Conservation (phyloP, 2,888 invertebrate species). For the Lucinisca nassula region DNA sequence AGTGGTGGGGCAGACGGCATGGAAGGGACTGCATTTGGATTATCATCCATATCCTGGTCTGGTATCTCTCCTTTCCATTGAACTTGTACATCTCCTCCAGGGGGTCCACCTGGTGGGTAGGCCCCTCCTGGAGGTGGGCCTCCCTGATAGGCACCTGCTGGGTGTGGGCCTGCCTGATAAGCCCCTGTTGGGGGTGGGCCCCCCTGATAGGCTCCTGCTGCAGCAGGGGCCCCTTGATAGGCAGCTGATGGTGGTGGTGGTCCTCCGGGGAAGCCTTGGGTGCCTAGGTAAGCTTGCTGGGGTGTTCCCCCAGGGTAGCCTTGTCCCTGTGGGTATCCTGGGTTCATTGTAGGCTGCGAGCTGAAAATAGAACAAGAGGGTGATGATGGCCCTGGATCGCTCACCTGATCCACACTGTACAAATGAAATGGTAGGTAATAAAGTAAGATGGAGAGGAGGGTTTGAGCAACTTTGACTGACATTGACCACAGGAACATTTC, state of each 20-base stretch:
- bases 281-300: neutral
- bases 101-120: slow-evolving; percentile 3
- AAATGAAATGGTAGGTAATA: too few relatives aligned
- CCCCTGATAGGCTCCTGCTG: slow-evolving; percentile 1
- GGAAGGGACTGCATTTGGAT: slow-evolving; percentile 69
- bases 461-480: too few relatives aligned
- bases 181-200: neutral
- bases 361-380: too few relatives aligned
- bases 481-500: too few relatives aligned
- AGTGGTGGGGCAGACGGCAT: slow-evolving; percentile 86
- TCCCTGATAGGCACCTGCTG: slow-evolving; percentile 10
- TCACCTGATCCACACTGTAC: too few relatives aligned
- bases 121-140: slow-evolving; percentile 50
- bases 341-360: neutral
- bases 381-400: too few relatives aligned
- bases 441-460: too few relatives aligned
- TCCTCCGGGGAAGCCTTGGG: neutral
- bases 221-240: neutral
- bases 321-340: neutral
- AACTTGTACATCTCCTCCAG: slow-evolving; percentile 45
- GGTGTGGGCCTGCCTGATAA: slow-evolving; percentile 10
- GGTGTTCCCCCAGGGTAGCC: neutral
- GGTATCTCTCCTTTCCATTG: slow-evolving; percentile 74
- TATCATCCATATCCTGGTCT: slow-evolving; percentile 69
- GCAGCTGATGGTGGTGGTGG: neutral